These are phyloP conservation scores for Promerops cafer DNA, from an alignment of 2,113 vertebrate species.

Conservation along the genomic window DNA sequence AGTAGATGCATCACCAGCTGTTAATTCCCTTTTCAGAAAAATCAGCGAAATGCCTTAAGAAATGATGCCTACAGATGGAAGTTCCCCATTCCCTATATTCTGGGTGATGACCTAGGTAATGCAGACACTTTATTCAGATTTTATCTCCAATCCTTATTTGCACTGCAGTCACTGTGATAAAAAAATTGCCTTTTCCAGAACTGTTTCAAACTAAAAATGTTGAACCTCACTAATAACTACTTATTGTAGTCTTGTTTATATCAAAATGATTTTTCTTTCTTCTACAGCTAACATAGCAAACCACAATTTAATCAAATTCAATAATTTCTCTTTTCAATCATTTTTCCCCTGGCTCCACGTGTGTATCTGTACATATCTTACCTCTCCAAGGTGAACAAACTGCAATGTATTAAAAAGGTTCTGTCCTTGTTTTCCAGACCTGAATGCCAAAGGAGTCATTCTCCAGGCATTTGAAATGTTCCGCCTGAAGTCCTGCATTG, in stretches of 20 bases:
- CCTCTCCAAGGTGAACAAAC: not conserved
- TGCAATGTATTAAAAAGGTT: not conserved
- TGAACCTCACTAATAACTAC: not conserved
- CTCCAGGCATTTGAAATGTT: slow-evolving; percentile 89
- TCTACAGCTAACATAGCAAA: not conserved
- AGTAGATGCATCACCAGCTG: not conserved
- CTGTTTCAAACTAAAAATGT: not conserved
- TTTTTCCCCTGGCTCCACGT: not conserved
- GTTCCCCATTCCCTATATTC: slow-evolving; percentile 88
- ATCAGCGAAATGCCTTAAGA: slow-evolving; percentile 73
- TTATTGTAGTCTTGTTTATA: not conserved
- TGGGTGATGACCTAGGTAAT: slow-evolving; percentile 85
- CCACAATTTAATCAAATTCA: not conserved
- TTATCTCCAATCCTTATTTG: not conserved
- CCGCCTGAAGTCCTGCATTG: slow-evolving; percentile 87
- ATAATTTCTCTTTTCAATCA: not conserved
- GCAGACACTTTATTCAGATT: not conserved
- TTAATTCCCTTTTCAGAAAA: slow-evolving; percentile 51
- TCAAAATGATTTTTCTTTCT: not conserved
- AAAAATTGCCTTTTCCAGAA: not conserved
- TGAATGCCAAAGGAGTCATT: slow-evolving; percentile 87
- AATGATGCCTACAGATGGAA: slow-evolving; percentile 77
- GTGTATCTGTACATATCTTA: not conserved
- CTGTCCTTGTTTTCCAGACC: slow-evolving; percentile 46
- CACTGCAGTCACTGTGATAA: not conserved